phyloP scores from a whole-genome alignment of 1,140 invertebrate species.

The Megathymus violae region DNA sequence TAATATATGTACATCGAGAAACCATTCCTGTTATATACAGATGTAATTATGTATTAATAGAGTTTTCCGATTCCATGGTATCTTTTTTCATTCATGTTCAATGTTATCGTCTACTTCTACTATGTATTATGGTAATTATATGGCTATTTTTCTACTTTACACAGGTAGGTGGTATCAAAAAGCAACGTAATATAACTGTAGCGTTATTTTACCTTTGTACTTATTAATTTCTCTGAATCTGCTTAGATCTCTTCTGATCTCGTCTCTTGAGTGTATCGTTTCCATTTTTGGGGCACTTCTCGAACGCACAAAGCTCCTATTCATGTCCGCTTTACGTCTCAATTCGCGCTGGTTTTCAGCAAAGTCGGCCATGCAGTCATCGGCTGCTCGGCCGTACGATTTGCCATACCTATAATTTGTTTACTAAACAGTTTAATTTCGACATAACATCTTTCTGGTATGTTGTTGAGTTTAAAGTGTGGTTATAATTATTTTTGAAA shows the following conservation, averaged over 20 bases:
- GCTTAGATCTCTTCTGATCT: constrained; percentile 77
- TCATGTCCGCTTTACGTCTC: constrained; percentile 80
- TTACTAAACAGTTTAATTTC: constrained; percentile 11
- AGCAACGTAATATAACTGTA: neutral
- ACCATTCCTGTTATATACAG: too few relatives aligned
- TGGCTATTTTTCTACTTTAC: too few relatives aligned
- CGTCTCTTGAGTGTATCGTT: constrained; percentile 81
- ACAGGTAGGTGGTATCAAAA: constrained; percentile 1
- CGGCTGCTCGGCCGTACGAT: constrained; percentile 87
- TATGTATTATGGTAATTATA: too few relatives aligned
- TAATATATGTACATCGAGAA: too few relatives aligned
- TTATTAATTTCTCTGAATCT: constrained; percentile 81
- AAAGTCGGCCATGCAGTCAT: constrained; percentile 88
- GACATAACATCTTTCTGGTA: constrained; percentile 8
- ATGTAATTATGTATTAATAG: too few relatives aligned
- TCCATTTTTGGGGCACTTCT: constrained; percentile 84
- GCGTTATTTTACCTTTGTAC: constrained; percentile 78
- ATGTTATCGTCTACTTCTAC: too few relatives aligned
- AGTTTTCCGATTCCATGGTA: too few relatives aligned
- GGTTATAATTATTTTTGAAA: too few relatives aligned
- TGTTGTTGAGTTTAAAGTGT: neutral
- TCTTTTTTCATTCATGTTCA: too few relatives aligned
- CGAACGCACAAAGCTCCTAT: constrained; percentile 78
- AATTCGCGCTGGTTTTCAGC: constrained; percentile 84
- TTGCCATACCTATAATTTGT: constrained; percentile 84